These are phyloP conservation scores for Caenorhabditis sulstoni DNA, from an alignment of 2,888 invertebrate species.

Conservation along the genomic window DNA sequence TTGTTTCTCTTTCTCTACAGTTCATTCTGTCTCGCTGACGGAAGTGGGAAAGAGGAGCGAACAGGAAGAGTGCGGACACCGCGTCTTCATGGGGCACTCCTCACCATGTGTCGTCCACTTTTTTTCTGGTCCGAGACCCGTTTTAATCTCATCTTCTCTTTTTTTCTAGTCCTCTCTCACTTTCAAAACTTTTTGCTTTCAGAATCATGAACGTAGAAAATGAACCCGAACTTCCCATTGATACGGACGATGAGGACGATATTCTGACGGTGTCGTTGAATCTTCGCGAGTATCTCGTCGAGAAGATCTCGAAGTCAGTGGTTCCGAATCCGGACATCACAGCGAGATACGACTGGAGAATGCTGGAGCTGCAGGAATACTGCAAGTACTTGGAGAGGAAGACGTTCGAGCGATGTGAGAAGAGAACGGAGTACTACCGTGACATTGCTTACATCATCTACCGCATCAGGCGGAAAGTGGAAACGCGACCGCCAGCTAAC, in stretches of 20 bases:
- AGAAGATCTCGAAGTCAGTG: conserved; percentile 1
- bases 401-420: conserved; percentile 5
- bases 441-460: conserved; percentile 11
- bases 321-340: conserved; percentile 30
- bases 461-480: neutral
- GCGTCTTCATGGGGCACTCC: neutral
- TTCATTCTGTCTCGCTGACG: neutral
- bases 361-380: conserved; percentile 22
- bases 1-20: conserved; percentile 5
- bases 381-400: conserved; percentile 26
- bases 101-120: too few relatives aligned
- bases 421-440: conserved; percentile 24
- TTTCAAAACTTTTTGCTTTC: too few relatives aligned
- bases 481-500: neutral
- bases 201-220: too few relatives aligned
- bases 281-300: neutral
- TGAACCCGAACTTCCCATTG: neutral
- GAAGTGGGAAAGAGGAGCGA: neutral
- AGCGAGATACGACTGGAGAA: conserved; percentile 11
- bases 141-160: too few relatives aligned
- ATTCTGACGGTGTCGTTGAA: neutral
- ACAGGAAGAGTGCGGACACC: neutral
- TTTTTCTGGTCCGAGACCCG: too few relatives aligned
- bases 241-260: neutral
- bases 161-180: too few relatives aligned